These are phyloP conservation scores for Micrasema minimum DNA, from an alignment of 1,140 invertebrate genomes.

Conservation along the genomic window DNA sequence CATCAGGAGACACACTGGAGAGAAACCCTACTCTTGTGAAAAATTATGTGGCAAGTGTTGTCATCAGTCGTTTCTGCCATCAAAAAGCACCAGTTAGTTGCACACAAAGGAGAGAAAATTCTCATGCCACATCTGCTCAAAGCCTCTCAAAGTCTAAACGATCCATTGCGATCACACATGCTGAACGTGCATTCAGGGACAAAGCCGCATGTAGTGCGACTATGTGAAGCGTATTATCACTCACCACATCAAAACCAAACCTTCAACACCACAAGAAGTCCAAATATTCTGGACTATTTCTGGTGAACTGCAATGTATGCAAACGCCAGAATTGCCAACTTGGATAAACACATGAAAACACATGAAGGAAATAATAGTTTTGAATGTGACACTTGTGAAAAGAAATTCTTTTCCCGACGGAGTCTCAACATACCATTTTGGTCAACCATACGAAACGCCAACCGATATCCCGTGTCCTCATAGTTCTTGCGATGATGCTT, in stretches of 20 bases:
- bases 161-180: conserved; percentile 58
- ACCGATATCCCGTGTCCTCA: conserved; percentile 59
- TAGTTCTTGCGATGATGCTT: conserved; percentile 59
- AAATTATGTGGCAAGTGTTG: conserved; percentile 74
- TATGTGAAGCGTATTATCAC: conserved; percentile 68
- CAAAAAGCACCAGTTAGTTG: conserved; percentile 51
- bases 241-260: conserved; percentile 68
- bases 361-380: conserved; percentile 77
- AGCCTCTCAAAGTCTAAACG: too few relatives aligned
- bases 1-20: conserved; percentile 77
- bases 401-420: conserved; percentile 58
- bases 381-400: conserved; percentile 67
- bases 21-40: conserved; percentile 79
- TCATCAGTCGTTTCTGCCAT: conserved; percentile 53
- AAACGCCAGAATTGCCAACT: conserved; percentile 59
- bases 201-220: conserved; percentile 60
- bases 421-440: conserved; percentile 60
- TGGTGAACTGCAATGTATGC: conserved; percentile 60
- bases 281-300: conserved; percentile 62
- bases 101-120: conserved; percentile 62
- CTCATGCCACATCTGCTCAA: too few relatives aligned
- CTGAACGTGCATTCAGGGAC: conserved; percentile 29
- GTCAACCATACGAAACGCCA: conserved; percentile 62
- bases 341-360: conserved; percentile 70
- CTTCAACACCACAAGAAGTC: conserved; percentile 61